Evolutionary conservation across 2,888 invertebrate species (phyloP).

Genomic region (Eretmocerus hayati): DNA sequence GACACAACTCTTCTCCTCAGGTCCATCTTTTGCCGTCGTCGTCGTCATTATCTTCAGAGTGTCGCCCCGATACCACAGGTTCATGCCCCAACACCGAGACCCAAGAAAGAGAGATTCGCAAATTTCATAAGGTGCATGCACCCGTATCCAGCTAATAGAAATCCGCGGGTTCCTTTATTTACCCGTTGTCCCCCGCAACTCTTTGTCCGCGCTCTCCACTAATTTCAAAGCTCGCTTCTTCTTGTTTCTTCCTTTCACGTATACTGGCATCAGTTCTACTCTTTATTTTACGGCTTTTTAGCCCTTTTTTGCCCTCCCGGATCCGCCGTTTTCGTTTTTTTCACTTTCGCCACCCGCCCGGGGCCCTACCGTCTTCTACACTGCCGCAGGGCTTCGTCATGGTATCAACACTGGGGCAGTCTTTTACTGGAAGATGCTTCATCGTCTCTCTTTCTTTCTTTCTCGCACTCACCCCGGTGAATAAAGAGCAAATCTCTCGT

Average conservation of each 20-base stretch:
- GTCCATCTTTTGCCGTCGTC: too few relatives aligned
- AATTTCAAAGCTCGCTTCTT: conserved; percentile 27
- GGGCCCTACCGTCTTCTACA: too few relatives aligned
- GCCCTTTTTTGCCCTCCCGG: background rate
- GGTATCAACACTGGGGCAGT: too few relatives aligned
- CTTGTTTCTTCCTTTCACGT: conserved; percentile 7
- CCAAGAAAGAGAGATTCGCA: too few relatives aligned
- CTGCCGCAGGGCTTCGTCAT: too few relatives aligned
- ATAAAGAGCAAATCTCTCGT: conserved; percentile 3
- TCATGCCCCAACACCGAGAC: too few relatives aligned
- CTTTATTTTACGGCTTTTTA: conserved; percentile 6
- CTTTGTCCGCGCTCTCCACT: conserved; percentile 27
- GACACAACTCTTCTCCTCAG: too few relatives aligned
- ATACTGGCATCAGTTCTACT: background rate
- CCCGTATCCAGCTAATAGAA: conserved; percentile 34
- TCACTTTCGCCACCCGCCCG: background rate
- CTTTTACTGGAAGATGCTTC: background rate
- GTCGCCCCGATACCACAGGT: too few relatives aligned
- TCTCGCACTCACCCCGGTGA: background rate
- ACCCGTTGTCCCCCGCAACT: conserved; percentile 27
- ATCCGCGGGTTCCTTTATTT: conserved; percentile 35
- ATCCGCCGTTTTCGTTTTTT: background rate
- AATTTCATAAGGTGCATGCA: conserved; percentile 6
- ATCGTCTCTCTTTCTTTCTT: background rate
- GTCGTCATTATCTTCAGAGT: too few relatives aligned